These are phyloP conservation scores for Nestor notabilis DNA, from an alignment of 2,113 vertebrate species.

Conservation along the genomic window DNA sequence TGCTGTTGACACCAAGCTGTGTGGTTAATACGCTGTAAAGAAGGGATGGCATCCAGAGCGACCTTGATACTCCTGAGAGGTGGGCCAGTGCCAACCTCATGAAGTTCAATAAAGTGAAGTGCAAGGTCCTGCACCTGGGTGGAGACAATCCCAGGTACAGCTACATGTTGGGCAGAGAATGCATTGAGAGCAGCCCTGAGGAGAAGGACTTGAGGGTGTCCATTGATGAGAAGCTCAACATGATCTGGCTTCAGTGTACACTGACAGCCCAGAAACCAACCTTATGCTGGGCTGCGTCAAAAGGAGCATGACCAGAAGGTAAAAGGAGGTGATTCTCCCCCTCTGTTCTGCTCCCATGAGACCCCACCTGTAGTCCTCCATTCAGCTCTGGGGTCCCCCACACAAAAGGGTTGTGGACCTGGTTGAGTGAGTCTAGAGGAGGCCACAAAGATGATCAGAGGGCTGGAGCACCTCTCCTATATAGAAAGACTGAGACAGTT, in stretches of 20 bases:
- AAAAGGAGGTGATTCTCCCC: not conserved
- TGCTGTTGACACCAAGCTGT: not conserved
- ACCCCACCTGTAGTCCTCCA: not conserved
- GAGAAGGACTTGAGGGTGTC: not conserved
- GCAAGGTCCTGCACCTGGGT: not conserved
- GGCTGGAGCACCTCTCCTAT: not conserved
- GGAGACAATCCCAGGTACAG: not conserved
- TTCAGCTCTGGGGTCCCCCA: not conserved
- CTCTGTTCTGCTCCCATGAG: not conserved
- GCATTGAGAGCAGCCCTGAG: not conserved
- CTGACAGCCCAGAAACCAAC: not conserved
- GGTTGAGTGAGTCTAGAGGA: not conserved
- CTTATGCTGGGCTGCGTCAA: not conserved
- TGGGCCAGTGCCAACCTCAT: not conserved
- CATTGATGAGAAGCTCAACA: not conserved
- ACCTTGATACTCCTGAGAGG: not conserved
- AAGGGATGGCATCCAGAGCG: not conserved
- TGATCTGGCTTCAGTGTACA: not conserved
- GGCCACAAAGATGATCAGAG: not conserved
- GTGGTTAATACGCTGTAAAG: not conserved
- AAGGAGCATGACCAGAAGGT: not conserved
- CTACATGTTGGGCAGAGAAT: not conserved
- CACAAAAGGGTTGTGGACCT: not conserved
- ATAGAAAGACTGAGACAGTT: not conserved
- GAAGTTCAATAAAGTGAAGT: not conserved